Percentiles rank a stretch among this genome's conserved stretches.
Conservation (phyloP, 2,888 invertebrate species). For the Eupithecia inturbata region DNA sequence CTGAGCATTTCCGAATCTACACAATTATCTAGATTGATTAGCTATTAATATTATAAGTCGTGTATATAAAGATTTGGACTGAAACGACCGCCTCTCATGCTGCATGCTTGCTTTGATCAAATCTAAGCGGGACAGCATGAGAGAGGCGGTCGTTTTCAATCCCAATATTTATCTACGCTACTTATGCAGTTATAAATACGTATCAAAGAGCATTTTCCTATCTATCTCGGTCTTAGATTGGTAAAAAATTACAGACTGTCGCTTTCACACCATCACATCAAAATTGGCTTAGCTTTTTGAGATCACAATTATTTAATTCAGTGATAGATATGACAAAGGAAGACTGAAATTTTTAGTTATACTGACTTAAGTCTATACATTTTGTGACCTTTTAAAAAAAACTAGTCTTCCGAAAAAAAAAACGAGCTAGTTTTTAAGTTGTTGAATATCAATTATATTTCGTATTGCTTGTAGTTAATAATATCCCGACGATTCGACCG, state of each 20-base stretch:
- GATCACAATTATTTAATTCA: constrained; percentile 17
- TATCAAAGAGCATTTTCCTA: constrained; percentile 6
- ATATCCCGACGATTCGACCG: background rate
- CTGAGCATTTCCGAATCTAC: background rate
- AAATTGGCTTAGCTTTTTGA: constrained; percentile 36
- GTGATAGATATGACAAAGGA: background rate
- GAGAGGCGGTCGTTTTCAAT: background rate
- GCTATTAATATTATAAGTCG: background rate
- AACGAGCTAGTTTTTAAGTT: constrained; percentile 1
- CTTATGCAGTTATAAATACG: background rate
- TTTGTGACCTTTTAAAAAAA: background rate
- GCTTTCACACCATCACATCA: constrained; percentile 37
- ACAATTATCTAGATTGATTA: background rate
- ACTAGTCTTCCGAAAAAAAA: background rate
- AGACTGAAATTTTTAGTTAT: constrained; percentile 1
- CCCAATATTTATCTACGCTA: background rate
- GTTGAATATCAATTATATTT: background rate
- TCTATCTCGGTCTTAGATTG: constrained; percentile 43
- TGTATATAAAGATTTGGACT: background rate
- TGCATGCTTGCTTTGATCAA: background rate
- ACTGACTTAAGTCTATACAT: background rate
- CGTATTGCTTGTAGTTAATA: background rate
- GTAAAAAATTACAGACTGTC: constrained; percentile 48
- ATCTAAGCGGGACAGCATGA: background rate
- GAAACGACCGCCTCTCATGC: background rate